Evolutionary conservation across 2,888 invertebrate genomes (phyloP).

Genomic region (Malachius bipustulatus): DNA sequence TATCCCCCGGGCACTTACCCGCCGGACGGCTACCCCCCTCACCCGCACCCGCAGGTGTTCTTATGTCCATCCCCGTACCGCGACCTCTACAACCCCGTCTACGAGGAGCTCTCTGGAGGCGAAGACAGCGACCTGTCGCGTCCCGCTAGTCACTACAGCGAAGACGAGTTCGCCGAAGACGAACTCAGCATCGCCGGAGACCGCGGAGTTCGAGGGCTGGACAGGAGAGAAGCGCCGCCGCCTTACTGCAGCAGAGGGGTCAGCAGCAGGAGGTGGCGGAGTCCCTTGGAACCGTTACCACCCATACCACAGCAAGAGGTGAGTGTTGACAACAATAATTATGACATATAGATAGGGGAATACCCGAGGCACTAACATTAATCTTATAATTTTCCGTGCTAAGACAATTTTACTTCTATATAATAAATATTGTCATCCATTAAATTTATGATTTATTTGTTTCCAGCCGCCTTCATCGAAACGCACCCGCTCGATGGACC

Average conservation of each 20-base stretch:
- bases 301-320: slow-evolving; percentile 46
- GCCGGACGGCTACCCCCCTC: slow-evolving; percentile 50
- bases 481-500: slow-evolving; percentile 40
- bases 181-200: slow-evolving; percentile 53
- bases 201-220: slow-evolving; percentile 28
- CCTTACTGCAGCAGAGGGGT: slow-evolving; percentile 30
- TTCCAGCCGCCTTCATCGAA: too few relatives aligned
- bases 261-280: slow-evolving; percentile 46
- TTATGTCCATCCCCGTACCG: slow-evolving; percentile 58
- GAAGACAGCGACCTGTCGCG: slow-evolving; percentile 50
- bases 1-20: too few relatives aligned
- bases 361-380: too few relatives aligned
- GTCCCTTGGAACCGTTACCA: slow-evolving; percentile 47
- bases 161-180: slow-evolving; percentile 78
- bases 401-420: too few relatives aligned
- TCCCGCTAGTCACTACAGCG: slow-evolving; percentile 53
- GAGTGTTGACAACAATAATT: too few relatives aligned
- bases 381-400: too few relatives aligned
- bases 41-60: slow-evolving; percentile 52
- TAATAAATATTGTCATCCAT: too few relatives aligned
- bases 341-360: too few relatives aligned
- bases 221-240: slow-evolving; percentile 36
- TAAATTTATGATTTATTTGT: too few relatives aligned
- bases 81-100: slow-evolving; percentile 65
- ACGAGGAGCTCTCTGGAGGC: slow-evolving; percentile 65